phyloP scores from a whole-genome alignment of 1,140 invertebrate genomes.

The Drosophila ananassae region DNA sequence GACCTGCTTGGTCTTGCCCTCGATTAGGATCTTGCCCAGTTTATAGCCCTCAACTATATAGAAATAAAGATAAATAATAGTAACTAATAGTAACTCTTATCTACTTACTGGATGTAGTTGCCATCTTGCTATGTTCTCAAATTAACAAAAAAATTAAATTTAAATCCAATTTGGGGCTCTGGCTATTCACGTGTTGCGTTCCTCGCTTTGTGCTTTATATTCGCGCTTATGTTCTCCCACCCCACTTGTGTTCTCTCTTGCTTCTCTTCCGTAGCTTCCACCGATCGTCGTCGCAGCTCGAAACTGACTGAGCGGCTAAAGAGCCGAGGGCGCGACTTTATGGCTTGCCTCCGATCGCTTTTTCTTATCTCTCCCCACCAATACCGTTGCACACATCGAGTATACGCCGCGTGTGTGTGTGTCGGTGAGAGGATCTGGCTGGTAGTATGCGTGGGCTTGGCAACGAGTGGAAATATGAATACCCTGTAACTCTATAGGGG shows the following conservation, averaged over 20 bases:
- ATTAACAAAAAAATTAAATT: too few species aligned
- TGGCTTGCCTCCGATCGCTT: slow-evolving; percentile 20
- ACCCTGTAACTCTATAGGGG: background rate
- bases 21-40: slow-evolving; percentile 91
- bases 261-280: too few species aligned
- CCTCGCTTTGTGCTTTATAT: slow-evolving; percentile 54
- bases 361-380: slow-evolving; percentile 47
- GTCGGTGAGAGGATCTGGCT: background rate
- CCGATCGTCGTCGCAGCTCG: slow-evolving; percentile 27
- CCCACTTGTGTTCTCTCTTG: background rate
- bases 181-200: slow-evolving; percentile 57
- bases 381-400: background rate
- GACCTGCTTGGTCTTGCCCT: slow-evolving; percentile 98
- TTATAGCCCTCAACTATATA: slow-evolving; percentile 86
- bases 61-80: too few species aligned
- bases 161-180: slow-evolving; percentile 21
- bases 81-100: background rate
- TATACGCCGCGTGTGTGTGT: background rate
- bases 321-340: slow-evolving; percentile 50
- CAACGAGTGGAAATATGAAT: background rate
- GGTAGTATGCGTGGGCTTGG: background rate
- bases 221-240: slow-evolving; percentile 20
- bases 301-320: slow-evolving; percentile 42
- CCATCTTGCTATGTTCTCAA: slow-evolving; percentile 5
- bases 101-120: slow-evolving; percentile 66